These are phyloP conservation scores for Papilio protenor DNA, from an alignment of 2,888 invertebrate species.

Conservation along the genomic window DNA sequence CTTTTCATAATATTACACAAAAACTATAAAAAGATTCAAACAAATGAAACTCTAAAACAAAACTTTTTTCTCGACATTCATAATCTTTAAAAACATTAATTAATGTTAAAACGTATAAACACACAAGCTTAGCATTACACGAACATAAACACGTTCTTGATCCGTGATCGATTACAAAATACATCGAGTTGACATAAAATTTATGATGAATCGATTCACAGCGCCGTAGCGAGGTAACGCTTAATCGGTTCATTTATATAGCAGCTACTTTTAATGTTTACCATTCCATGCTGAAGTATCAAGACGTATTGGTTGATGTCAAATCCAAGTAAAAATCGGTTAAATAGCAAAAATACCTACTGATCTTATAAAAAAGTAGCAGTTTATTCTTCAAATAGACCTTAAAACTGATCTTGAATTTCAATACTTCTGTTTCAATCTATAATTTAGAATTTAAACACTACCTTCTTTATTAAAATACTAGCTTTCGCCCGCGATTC, in stretches of 20 bases:
- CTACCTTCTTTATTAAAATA: too few species aligned
- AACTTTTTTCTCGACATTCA: not conserved
- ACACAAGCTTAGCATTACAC: not conserved
- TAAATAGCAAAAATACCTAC: not conserved
- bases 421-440: too few species aligned
- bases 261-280: not conserved
- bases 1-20: not conserved
- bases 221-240: slow-evolving; percentile 9
- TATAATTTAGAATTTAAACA: too few species aligned
- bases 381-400: too few species aligned
- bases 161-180: slow-evolving; percentile 13
- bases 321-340: not conserved
- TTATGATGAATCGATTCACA: slow-evolving; percentile 19
- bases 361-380: not conserved
- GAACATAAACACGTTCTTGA: slow-evolving; percentile 4
- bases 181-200: slow-evolving; percentile 15
- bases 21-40: not conserved
- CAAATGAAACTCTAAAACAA: not conserved
- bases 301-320: slow-evolving; percentile 1
- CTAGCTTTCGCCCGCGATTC: too few species aligned
- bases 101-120: not conserved
- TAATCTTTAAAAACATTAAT: not conserved
- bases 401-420: too few species aligned
- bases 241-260: slow-evolving; percentile 16
- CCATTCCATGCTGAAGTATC: not conserved